Base-by-base conservation (phyloP, 2,888 invertebrate species). In the Xestia xanthographa region DNA sequence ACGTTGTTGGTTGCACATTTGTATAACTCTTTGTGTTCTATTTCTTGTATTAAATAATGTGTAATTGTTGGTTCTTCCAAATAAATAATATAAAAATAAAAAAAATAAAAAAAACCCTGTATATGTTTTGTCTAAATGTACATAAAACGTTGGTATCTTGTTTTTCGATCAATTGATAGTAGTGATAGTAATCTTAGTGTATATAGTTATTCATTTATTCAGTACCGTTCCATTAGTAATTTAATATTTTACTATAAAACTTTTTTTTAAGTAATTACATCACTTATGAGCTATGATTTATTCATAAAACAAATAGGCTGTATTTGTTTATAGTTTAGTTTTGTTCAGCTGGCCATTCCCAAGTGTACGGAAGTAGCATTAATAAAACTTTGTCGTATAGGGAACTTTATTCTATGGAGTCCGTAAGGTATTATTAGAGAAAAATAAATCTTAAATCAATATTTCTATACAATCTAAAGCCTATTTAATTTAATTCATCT, bases 301-400 rank as follows among this genome's bases (percentile, higher is more conserved):
- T 58, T 58, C 34, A 34, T 8, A 56, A 58, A 58, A 29, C 8
- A 58, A 29, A 29, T 58, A 58, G 34, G 34, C 58, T n/a, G 68
- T 17, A 5, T 60, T 53, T 43, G 29, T 29, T 56, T 34, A 60
- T 29, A 34, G 38, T 79, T 48, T 38, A 12, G 2, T 67, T 48
- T 43, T 26, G 6, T 70, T 43, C 75, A 82, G 48, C 70, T 83
- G 84, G 5, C 6, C 3, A n/a, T 79, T 83, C 75, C 45, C 82
- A 77, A 14, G 83, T 45, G 22, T 17, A 62, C 70, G 29, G 48
- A 65, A 65, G 22, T 41, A 17, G 62, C 8, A 29, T 71, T 62
- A 60, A 34, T 62, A 14, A 60, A 43, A 60, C 20, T 34, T 56
- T 41, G 1, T 11, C 60, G 34, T 0, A 60, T 9, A 20, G 9